These are phyloP conservation scores for Paradoxurus hermaphroditus DNA, from an alignment of 2,113 vertebrate genomes.

Conservation along the genomic window DNA sequence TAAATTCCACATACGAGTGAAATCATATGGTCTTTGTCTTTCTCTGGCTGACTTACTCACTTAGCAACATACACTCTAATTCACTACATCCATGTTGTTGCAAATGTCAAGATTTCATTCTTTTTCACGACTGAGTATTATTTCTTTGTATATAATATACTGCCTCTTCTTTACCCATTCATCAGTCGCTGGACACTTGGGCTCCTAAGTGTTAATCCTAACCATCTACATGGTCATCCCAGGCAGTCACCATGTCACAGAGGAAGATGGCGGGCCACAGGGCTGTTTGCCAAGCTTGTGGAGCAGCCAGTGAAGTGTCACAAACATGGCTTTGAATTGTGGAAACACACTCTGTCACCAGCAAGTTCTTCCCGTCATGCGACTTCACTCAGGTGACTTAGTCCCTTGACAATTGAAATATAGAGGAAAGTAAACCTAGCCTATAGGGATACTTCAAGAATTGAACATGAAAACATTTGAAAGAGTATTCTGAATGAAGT, in stretches of 20 bases:
- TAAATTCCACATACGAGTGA: neutral
- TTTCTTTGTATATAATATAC: neutral
- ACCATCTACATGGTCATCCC: rapidly evolving
- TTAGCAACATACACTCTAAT: neutral
- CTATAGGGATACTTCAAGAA: neutral
- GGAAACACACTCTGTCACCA: neutral
- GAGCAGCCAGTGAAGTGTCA: neutral
- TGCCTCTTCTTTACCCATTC: neutral
- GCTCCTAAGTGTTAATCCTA: neutral
- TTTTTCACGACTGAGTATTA: neutral
- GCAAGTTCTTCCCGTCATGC: rapidly evolving
- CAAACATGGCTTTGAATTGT: neutral
- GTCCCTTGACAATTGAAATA: neutral
- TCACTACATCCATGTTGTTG: neutral
- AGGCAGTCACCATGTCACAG: rapidly evolving
- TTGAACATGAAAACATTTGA: neutral
- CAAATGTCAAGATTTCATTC: neutral
- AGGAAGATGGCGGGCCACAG: rapidly evolving
- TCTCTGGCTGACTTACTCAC: neutral
- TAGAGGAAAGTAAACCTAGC: neutral
- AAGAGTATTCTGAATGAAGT: neutral
- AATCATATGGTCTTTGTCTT: neutral
- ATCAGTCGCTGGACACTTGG: neutral
- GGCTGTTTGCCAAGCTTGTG: neutral
- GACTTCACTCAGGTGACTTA: neutral